Evolutionary conservation across 2,113 vertebrate genomes (phyloP).

Genomic region (Percina caprodes): DNA sequence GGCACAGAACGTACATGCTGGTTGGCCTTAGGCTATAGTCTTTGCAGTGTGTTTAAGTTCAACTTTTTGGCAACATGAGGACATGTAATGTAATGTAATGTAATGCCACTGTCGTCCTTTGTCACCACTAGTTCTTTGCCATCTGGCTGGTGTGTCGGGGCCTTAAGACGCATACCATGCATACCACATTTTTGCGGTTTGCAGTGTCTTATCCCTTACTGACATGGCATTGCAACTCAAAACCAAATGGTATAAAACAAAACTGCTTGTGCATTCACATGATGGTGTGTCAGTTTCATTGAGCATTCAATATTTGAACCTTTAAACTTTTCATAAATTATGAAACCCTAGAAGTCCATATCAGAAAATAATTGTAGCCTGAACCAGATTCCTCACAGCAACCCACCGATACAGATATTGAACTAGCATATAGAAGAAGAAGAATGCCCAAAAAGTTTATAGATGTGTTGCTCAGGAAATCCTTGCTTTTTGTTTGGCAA

Average conservation of each 20-base stretch:
- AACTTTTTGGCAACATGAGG: no score
- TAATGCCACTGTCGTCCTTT: no score
- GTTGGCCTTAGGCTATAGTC: no score
- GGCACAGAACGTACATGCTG: no score
- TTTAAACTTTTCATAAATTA: neutral
- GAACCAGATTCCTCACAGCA: conserved; percentile 28
- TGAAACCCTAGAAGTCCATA: neutral
- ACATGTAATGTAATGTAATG: no score
- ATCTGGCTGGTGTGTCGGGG: no score
- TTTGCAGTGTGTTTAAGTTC: no score
- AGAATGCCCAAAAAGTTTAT: conserved; percentile 50
- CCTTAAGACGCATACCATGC: conserved; percentile 30
- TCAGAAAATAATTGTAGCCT: neutral
- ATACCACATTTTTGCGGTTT: conserved; percentile 55
- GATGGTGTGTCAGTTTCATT: neutral
- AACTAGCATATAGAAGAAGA: conserved; percentile 24
- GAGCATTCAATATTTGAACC: neutral
- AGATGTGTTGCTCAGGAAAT: conserved; percentile 66
- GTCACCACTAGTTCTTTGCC: no score
- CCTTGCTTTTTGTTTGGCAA: conserved; percentile 60
- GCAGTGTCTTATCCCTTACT: conserved; percentile 29
- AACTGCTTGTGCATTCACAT: conserved; percentile 13
- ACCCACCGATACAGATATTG: conserved; percentile 24
- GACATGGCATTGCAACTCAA: conserved; percentile 39
- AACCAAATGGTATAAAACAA: conserved; percentile 22